phyloP scores from a whole-genome alignment of 2,113 vertebrate genomes.

The Semicossyphus pulcher region DNA sequence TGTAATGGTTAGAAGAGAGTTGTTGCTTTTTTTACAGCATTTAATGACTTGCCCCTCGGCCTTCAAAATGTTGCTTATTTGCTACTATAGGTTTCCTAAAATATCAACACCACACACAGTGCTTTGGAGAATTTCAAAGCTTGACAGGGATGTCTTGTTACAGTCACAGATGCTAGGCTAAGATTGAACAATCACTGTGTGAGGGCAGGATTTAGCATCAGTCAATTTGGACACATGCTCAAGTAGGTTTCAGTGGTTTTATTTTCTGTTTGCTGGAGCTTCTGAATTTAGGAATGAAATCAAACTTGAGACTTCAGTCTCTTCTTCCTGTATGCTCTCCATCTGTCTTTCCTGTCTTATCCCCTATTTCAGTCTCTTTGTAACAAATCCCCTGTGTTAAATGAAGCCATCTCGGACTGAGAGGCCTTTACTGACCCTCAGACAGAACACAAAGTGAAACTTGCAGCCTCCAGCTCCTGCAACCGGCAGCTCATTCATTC shows the following conservation, averaged over 20 bases:
- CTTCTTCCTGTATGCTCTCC: background rate
- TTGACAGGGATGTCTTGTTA: no score
- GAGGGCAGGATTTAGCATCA: background rate
- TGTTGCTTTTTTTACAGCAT: no score
- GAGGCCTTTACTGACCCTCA: background rate
- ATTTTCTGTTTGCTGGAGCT: background rate
- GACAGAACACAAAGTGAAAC: slow-evolving; percentile 21
- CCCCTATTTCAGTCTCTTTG: background rate
- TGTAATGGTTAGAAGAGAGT: no score
- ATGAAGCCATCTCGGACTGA: slow-evolving; percentile 14
- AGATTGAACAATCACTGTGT: background rate
- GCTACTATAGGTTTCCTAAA: no score
- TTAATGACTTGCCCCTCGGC: no score
- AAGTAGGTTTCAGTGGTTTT: slow-evolving; percentile 12
- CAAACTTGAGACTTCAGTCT: slow-evolving; percentile 9
- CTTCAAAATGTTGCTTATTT: no score
- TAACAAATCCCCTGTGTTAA: slow-evolving; percentile 12
- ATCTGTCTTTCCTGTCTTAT: background rate
- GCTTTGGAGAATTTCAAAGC: no score
- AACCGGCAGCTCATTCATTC: slow-evolving; percentile 39
- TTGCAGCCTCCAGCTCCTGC: slow-evolving; percentile 20
- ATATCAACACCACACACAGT: no score
- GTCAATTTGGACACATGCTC: slow-evolving; percentile 23
- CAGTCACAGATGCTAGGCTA: no score
- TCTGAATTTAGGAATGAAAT: background rate